Percentiles rank a stretch among this genome's conserved stretches.
phyloP scores from a whole-genome alignment of 2,888 invertebrate genomes.

The Boloria euphrosyne region DNA sequence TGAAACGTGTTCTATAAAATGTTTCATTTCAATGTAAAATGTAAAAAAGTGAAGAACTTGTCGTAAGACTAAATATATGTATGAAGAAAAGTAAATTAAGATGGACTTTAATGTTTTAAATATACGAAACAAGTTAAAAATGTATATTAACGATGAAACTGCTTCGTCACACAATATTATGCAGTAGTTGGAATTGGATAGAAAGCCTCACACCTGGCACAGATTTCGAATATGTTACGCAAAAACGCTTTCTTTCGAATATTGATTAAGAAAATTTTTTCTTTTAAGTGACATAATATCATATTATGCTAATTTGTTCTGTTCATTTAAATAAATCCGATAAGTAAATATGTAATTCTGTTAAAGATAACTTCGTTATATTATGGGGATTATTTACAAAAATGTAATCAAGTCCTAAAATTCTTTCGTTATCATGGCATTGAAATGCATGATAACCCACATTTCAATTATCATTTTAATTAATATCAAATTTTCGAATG shows the following conservation, averaged over 20 bases:
- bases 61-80: background rate
- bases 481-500: too few relatives aligned
- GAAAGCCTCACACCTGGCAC: conserved; percentile 40
- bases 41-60: too few relatives aligned
- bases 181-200: conserved; percentile 36
- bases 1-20: too few relatives aligned
- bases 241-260: conserved; percentile 43
- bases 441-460: background rate
- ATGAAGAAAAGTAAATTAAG: background rate
- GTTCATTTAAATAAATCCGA: background rate
- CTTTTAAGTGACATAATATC: conserved; percentile 12
- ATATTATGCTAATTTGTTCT: background rate
- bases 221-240: conserved; percentile 43
- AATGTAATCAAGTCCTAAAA: background rate
- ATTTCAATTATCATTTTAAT: conserved; percentile 7
- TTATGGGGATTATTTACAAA: background rate
- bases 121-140: background rate
- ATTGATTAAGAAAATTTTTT: conserved; percentile 41
- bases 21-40: too few relatives aligned
- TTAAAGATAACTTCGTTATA: background rate
- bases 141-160: conserved; percentile 17
- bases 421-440: background rate
- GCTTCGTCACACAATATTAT: conserved; percentile 33
- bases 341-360: background rate
- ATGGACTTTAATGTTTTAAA: background rate